Conservation (phyloP, 2,888 invertebrate genomes). For the Spilosoma lubricipeda region DNA sequence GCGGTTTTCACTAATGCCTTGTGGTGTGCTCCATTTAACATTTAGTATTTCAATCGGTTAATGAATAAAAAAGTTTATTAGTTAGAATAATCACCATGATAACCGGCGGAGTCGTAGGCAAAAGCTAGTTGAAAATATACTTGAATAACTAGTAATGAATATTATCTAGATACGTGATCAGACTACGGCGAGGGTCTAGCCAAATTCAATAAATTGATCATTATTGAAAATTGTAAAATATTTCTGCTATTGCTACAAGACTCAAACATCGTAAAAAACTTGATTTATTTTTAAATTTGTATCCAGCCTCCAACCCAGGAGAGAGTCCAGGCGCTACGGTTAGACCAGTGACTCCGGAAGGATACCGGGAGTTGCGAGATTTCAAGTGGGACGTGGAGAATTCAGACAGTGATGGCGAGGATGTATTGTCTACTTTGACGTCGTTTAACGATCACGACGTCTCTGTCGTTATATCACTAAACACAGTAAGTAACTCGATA, state of each 20-base stretch:
- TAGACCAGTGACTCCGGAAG: slow-evolving; percentile 69
- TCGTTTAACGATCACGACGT: slow-evolving; percentile 66
- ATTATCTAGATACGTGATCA: too few relatives aligned
- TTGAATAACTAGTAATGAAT: too few relatives aligned
- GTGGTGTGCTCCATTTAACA: too few relatives aligned
- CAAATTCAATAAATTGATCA: neutral
- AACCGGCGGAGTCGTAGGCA: too few relatives aligned
- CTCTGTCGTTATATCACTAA: slow-evolving; percentile 68
- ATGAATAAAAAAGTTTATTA: too few relatives aligned
- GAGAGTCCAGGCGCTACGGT: slow-evolving; percentile 66
- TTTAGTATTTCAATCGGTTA: too few relatives aligned
- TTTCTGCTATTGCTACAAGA: neutral
- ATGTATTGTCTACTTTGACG: slow-evolving; percentile 70
- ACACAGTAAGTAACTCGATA: slow-evolving; percentile 56
- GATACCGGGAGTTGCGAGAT: slow-evolving; percentile 74
- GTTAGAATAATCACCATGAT: too few relatives aligned
- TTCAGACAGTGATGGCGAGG: slow-evolving; percentile 81
- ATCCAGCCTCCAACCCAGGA: slow-evolving; percentile 58
- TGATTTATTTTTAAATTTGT: neutral
- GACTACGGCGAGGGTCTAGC: too few relatives aligned
- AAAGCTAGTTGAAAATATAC: too few relatives aligned
- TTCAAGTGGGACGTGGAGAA: slow-evolving; percentile 70
- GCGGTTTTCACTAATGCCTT: too few relatives aligned
- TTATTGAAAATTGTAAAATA: neutral
- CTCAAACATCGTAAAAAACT: neutral